These are phyloP conservation scores for Drosophila mimetica DNA, from an alignment of 2,888 invertebrate species.

Conservation along the genomic window DNA sequence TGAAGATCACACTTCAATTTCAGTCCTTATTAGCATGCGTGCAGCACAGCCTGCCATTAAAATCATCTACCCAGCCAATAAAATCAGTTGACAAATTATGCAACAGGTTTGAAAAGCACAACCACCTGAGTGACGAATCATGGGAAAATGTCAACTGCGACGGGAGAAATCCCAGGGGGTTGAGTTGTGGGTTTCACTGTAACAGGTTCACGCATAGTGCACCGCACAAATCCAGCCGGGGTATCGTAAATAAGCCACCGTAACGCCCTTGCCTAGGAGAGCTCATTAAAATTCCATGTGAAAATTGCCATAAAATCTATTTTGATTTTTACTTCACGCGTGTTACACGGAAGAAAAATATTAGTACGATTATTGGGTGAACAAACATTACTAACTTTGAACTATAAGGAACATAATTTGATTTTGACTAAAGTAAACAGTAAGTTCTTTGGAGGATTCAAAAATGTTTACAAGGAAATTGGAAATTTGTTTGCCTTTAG, in stretches of 20 bases:
- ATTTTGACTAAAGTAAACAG: no score
- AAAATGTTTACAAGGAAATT: no score
- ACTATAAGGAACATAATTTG: no score
- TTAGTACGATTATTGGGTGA: neutral
- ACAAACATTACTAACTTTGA: no score
- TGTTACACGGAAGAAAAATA: slow-evolving; percentile 7
- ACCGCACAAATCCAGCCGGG: slow-evolving; percentile 45
- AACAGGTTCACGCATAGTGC: slow-evolving; percentile 65
- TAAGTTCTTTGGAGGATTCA: no score
- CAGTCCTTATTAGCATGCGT: slow-evolving; percentile 57
- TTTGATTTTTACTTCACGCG: slow-evolving; percentile 48
- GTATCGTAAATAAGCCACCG: slow-evolving; percentile 56
- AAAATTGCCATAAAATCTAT: slow-evolving; percentile 43
- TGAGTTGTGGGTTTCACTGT: slow-evolving; percentile 34
- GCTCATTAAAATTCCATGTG: slow-evolving; percentile 61
- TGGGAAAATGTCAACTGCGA: slow-evolving; percentile 61
- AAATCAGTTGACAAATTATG: slow-evolving; percentile 65
- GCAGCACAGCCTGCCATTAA: slow-evolving; percentile 50
- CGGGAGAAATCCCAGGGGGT: slow-evolving; percentile 22
- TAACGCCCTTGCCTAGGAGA: slow-evolving; percentile 55
- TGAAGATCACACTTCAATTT: neutral
- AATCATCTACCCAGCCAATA: slow-evolving; percentile 55
- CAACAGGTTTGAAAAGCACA: slow-evolving; percentile 56
- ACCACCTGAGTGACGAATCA: slow-evolving; percentile 52
- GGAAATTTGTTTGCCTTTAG: no score